Conservation (phyloP, 2,113 vertebrate species). For the Axis porcinus region DNA sequence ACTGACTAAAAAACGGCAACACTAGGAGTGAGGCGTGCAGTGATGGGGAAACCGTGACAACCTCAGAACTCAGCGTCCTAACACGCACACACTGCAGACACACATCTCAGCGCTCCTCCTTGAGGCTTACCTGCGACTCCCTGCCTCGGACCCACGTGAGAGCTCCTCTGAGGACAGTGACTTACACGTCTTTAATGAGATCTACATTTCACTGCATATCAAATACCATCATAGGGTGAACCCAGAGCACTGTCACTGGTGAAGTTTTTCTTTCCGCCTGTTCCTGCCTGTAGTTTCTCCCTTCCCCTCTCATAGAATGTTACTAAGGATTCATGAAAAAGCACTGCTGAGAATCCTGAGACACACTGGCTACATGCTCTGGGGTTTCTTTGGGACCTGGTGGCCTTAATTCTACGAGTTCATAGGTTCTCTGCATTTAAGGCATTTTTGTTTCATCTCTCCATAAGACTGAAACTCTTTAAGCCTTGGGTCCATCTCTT, state of each 20-base stretch:
- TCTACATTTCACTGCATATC: neutral
- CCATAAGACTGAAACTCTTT: neutral
- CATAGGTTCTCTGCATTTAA: neutral
- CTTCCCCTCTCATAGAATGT: neutral
- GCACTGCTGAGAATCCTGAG: neutral
- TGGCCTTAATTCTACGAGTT: neutral
- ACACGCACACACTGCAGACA: neutral
- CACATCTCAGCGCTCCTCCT: neutral
- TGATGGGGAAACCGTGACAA: neutral
- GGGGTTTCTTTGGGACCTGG: neutral
- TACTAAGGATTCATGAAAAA: neutral
- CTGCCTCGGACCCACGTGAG: rapidly evolving
- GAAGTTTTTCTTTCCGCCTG: neutral
- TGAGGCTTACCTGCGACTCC: rapidly evolving
- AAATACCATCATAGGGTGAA: neutral
- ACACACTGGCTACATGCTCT: neutral
- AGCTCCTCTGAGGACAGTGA: neutral
- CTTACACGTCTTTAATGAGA: neutral
- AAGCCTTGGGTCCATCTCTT: neutral
- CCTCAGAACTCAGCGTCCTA: neutral
- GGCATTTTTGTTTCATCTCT: neutral
- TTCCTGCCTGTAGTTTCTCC: neutral
- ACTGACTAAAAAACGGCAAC: neutral
- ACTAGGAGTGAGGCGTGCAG: neutral
- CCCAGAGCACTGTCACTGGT: neutral